phyloP scores from a whole-genome alignment of 2,797 vertebrate genomes.

The Coranthus polyacanthus region DNA sequence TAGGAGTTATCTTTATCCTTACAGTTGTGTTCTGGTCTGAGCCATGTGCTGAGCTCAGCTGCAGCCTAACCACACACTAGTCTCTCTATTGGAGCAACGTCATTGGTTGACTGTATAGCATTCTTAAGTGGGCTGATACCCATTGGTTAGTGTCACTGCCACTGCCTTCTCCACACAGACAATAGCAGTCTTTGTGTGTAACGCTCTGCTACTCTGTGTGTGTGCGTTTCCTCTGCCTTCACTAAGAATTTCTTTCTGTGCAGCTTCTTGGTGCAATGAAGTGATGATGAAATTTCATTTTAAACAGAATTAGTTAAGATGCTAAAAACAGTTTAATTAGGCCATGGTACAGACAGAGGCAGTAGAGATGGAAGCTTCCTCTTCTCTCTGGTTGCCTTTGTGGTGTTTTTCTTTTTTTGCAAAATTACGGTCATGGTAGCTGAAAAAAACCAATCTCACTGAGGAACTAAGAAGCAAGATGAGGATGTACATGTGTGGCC shows the following conservation, averaged over 20 bases:
- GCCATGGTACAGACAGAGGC: constrained; percentile 20
- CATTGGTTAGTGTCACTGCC: constrained; percentile 74
- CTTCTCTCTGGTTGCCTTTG: constrained; percentile 33
- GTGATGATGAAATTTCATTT: constrained; percentile 55
- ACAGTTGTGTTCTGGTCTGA: constrained; percentile 28
- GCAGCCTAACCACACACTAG: constrained; percentile 50
- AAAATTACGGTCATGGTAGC: constrained; percentile 22
- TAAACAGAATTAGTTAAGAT: constrained; percentile 16
- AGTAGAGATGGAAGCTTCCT: constrained; percentile 48
- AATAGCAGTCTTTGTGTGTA: constrained; percentile 76
- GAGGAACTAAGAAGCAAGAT: constrained; percentile 59
- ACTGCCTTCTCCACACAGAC: constrained; percentile 71
- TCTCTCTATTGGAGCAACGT: constrained; percentile 27
- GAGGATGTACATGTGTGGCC: constrained; percentile 46
- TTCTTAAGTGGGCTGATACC: constrained; percentile 67
- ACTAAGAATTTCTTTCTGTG: constrained; percentile 49
- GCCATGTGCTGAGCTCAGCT: constrained; percentile 53
- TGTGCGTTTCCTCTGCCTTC: constrained; percentile 47
- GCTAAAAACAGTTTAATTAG: constrained; percentile 23
- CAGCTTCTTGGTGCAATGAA: constrained; percentile 36
- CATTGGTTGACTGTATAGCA: constrained; percentile 60
- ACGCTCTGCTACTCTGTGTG: constrained; percentile 36
- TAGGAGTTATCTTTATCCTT: constrained; percentile 22
- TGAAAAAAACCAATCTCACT: constrained; percentile 39
- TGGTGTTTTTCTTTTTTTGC: constrained; percentile 28